Conservation (phyloP, 2,797 vertebrate genomes). For the Picus viridis region DNA sequence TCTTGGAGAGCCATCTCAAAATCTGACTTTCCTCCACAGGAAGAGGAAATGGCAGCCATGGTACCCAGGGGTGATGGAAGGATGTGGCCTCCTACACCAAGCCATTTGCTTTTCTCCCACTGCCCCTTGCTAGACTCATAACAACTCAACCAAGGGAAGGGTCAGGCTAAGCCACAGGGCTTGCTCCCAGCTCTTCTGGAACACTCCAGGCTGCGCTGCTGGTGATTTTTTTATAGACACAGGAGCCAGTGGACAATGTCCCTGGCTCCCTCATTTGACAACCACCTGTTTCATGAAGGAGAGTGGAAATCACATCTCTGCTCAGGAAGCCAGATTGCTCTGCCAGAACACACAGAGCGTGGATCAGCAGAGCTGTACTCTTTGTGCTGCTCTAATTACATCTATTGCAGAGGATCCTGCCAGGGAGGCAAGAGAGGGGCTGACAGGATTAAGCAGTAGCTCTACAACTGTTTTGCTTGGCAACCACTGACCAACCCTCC, state of each 20-base stretch:
- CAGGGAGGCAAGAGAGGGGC: background rate
- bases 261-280: background rate
- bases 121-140: background rate
- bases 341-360: background rate
- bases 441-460: background rate
- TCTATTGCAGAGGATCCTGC: background rate
- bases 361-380: conserved; percentile 25
- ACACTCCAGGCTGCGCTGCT: background rate
- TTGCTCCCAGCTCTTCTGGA: background rate
- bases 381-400: conserved; percentile 27
- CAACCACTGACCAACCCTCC: background rate
- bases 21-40: background rate
- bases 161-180: background rate
- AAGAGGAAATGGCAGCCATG: fast-evolving
- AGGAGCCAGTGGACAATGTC: background rate
- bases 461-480: background rate
- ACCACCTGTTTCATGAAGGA: background rate
- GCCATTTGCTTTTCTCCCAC: background rate
- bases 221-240: background rate
- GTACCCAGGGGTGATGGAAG: background rate
- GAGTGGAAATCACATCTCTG: background rate
- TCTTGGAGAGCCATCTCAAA: background rate
- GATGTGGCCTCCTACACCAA: fast-evolving
- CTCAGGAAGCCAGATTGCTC: conserved; percentile 17
- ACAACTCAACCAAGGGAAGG: background rate